Evolutionary conservation across 2,797 vertebrate species (phyloP), one percentile per base, ranked within the genome.

Genomic region (Hippoglossus hippoglossus): DNA sequence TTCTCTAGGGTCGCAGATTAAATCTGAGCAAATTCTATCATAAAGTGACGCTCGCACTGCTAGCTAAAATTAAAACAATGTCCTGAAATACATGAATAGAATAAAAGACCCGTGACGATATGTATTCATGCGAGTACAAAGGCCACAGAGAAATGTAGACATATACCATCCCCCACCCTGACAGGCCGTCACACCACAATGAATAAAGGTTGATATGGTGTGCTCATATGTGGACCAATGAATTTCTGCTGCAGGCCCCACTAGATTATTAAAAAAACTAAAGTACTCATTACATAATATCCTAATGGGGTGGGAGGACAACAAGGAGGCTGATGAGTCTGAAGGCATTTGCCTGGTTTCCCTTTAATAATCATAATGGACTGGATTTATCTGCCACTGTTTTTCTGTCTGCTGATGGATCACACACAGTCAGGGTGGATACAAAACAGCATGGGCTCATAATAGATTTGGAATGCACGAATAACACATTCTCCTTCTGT

Each of bases 291-390:
- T 50, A 16, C 62, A 59, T 71, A 80, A 70, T 62, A 59, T 55
- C 15, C 44, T 67, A 71, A 80, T 65, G 62, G 67, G 19, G 19
- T 51, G 51, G 52, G 31, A 28, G 52, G 26, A 28, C 21, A 81
- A 70, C 51, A 73, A 58, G 46, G 24, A 52, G 54, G 5, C 24
- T 46, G 65, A 59, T 46, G 65, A 59, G 31, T 62, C 36, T 78
- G 19, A 68, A 69, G 47, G 68, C 59, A 41, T 81, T 73, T 60
- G 21, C 47, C 53, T 19, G 16, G 71, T 61, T 68, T 62, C 47
- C 19, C 18, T 77, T 79, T 86, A 89, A 87, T 87, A 80, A 87
- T 16, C 62, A 65, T 83, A 87, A 89, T 87, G 86, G 86, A 69
- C 54, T 51, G 60, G 82, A 73, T 84, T 89, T 80, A 81, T 88